phyloP scores from a whole-genome alignment of 1,140 invertebrate genomes.

The Brachionus sp. region DNA sequence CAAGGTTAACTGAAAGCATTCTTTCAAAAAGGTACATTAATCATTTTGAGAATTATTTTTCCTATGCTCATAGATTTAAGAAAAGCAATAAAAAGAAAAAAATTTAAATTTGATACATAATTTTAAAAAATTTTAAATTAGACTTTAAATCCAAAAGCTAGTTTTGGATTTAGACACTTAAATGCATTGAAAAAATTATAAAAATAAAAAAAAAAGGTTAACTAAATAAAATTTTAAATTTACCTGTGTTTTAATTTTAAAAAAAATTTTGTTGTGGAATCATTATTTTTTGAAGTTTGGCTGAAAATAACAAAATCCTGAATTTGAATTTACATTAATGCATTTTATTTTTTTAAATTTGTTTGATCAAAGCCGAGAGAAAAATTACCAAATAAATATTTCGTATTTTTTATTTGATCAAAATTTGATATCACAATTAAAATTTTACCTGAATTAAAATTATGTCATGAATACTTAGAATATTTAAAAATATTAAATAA shows the following conservation, averaged over 20 bases:
- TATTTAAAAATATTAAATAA: background rate
- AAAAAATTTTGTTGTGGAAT: background rate
- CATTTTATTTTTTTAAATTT: background rate
- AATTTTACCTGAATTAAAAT: background rate
- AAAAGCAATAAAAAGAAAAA: background rate
- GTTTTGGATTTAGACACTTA: background rate
- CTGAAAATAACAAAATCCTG: background rate
- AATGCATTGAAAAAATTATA: background rate
- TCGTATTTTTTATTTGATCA: background rate
- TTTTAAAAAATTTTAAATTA: background rate
- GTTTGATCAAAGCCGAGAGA: background rate
- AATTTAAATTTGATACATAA: conserved; percentile 1
- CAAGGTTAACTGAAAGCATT: background rate
- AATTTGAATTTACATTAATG: background rate
- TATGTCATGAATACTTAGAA: background rate
- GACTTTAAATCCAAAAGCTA: background rate
- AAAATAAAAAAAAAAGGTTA: conserved; percentile 20
- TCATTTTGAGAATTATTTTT: background rate
- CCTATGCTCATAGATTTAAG: background rate
- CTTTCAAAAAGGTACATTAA: conserved; percentile 4
- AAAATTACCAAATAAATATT: background rate
- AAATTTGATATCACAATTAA: background rate
- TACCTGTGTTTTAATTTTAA: conserved; percentile 9
- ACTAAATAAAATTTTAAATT: conserved; percentile 9
- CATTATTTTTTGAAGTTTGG: background rate